These are phyloP conservation scores for Xenopus borealis DNA, from an alignment of 2,113 vertebrate genomes.

Conservation along the genomic window DNA sequence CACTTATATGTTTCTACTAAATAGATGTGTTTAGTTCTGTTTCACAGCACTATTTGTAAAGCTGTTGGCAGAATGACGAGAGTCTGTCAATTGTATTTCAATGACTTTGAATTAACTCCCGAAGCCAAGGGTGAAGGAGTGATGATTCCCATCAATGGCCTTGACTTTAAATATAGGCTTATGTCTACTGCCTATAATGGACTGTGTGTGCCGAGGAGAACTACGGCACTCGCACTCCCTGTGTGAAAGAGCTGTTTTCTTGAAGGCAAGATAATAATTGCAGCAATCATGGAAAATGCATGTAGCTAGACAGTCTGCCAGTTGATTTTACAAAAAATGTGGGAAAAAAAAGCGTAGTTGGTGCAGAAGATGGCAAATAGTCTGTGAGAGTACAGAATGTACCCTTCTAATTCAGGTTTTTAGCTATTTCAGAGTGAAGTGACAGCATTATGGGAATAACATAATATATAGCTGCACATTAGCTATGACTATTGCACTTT, in stretches of 20 bases:
- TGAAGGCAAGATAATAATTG: background rate
- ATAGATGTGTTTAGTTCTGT: background rate
- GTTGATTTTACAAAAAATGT: background rate
- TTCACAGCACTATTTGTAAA: background rate
- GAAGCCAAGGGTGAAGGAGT: background rate
- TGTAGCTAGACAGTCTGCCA: background rate
- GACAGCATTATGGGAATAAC: background rate
- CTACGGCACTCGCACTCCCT: background rate
- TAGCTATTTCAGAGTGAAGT: background rate
- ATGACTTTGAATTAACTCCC: background rate
- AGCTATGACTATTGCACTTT: background rate
- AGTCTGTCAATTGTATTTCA: background rate
- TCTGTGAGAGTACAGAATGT: background rate
- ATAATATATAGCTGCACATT: background rate
- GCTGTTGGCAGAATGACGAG: background rate
- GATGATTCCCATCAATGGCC: background rate
- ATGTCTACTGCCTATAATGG: background rate
- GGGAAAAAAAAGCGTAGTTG: background rate
- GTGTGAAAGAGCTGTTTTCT: background rate
- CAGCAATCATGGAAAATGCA: background rate
- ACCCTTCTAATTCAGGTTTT: background rate
- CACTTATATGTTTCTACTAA: background rate
- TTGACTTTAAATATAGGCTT: slow-evolving; percentile 1
- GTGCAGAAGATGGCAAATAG: background rate
- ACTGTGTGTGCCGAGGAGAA: background rate